phyloP scores from a whole-genome alignment of 1,140 invertebrate species.

The Dryas iulia region DNA sequence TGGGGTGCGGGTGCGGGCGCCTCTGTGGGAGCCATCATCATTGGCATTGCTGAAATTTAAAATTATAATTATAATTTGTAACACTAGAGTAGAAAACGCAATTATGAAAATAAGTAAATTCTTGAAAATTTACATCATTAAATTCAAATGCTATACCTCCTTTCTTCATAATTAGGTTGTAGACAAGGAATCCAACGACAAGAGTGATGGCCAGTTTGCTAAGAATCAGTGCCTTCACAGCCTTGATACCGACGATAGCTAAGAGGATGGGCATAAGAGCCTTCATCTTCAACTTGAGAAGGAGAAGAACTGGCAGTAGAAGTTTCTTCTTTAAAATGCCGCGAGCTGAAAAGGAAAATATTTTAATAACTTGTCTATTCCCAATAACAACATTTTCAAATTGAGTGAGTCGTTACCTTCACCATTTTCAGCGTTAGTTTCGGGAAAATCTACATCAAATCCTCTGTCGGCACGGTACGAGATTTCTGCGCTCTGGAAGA shows the following conservation, averaged over 20 bases:
- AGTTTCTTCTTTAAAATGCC: constrained; percentile 90
- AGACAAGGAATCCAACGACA: constrained; percentile 89
- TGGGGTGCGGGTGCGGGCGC: constrained; percentile 34
- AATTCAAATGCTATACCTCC: too few species aligned
- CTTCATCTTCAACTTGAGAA: constrained; percentile 91
- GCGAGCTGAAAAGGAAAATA: constrained; percentile 75
- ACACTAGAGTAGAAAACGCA: too few species aligned
- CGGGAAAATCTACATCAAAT: constrained; percentile 81
- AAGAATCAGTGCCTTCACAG: constrained; percentile 89
- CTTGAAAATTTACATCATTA: too few species aligned
- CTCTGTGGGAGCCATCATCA: constrained; percentile 84
- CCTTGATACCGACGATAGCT: constrained; percentile 88
- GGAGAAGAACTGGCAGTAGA: constrained; percentile 87
- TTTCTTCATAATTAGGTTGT: constrained; percentile 89
- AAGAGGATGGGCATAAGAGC: constrained; percentile 90
- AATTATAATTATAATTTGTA: background rate
- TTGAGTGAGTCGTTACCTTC: constrained; percentile 57
- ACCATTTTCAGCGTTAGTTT: constrained; percentile 76
- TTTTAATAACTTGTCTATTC: background rate
- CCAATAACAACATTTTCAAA: constrained; percentile 1
- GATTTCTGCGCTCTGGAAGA: constrained; percentile 85
- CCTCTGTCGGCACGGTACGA: constrained; percentile 86
- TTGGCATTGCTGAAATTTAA: constrained; percentile 83
- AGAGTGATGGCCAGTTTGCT: constrained; percentile 90
- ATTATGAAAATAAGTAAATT: too few species aligned